Percentiles rank a stretch among this genome's conserved stretches.
Evolutionary conservation across 2,888 invertebrate species (phyloP).

Genomic region (Phaonia tiefii): DNA sequence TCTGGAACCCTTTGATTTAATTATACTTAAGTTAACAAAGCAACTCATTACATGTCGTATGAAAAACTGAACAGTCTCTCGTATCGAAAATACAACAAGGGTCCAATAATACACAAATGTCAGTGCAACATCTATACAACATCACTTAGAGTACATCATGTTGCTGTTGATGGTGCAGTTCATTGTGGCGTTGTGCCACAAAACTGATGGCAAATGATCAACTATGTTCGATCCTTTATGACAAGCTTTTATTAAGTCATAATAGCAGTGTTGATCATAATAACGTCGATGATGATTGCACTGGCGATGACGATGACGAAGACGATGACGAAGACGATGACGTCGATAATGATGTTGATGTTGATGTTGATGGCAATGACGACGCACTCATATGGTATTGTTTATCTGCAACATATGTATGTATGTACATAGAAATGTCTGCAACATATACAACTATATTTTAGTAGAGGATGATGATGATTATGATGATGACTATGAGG

Average conservation of each 20-base stretch:
- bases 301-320: conserved; percentile 29
- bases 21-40: too few relatives aligned
- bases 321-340: conserved; percentile 30
- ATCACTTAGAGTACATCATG: conserved; percentile 6
- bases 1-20: too few relatives aligned
- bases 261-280: conserved; percentile 64
- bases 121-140: background rate
- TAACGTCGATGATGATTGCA: conserved; percentile 41
- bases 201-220: conserved; percentile 57
- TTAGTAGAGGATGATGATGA: background rate
- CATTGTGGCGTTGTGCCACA: conserved; percentile 16
- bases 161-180: background rate
- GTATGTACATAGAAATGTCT: background rate
- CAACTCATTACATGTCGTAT: too few relatives aligned
- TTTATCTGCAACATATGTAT: conserved; percentile 25
- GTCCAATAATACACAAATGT: background rate
- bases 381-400: conserved; percentile 48
- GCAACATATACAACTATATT: background rate
- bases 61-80: too few relatives aligned
- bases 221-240: conserved; percentile 64
- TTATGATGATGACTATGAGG: background rate
- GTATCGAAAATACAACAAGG: too few relatives aligned
- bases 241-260: conserved; percentile 68
- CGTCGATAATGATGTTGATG: conserved; percentile 40
- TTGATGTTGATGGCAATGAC: conserved; percentile 51